Conservation (phyloP, 2,113 vertebrate species). For the Tichodroma muraria region DNA sequence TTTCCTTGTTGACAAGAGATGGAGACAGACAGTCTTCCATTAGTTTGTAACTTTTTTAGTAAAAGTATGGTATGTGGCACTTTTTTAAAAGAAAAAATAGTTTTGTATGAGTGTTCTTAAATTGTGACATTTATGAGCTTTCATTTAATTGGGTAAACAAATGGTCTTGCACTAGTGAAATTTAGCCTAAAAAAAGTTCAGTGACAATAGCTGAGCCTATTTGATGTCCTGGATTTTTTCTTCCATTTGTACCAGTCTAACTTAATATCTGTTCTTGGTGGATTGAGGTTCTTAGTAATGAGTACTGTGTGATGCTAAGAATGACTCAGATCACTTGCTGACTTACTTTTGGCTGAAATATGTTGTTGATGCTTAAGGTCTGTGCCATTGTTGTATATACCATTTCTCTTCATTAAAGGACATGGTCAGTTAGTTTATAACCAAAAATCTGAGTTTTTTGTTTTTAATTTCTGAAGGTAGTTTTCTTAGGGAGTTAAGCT, state of each 20-base stretch:
- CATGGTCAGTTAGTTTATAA: background rate
- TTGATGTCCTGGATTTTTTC: conserved; percentile 16
- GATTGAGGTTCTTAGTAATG: conserved; percentile 32
- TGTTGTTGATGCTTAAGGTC: conserved; percentile 17
- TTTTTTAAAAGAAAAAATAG: conserved; percentile 75
- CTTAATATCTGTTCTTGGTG: background rate
- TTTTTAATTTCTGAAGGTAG: background rate
- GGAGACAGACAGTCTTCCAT: conserved; percentile 94
- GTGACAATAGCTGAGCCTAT: conserved; percentile 34
- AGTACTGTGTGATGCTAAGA: conserved; percentile 24
- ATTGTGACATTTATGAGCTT: conserved; percentile 59
- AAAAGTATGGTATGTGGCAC: conserved; percentile 66
- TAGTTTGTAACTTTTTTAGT: conserved; percentile 68
- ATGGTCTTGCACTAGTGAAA: conserved; percentile 73
- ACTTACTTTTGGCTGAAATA: conserved; percentile 37
- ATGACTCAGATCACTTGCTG: conserved; percentile 23
- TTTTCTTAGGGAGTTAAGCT: conserved; percentile 17
- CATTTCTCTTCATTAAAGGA: conserved; percentile 22
- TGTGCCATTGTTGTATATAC: conserved; percentile 37
- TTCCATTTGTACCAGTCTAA: conserved; percentile 33
- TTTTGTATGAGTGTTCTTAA: conserved; percentile 77
- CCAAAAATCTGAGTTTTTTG: background rate
- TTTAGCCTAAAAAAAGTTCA: conserved; percentile 5
- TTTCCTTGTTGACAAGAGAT: conserved; percentile 91
- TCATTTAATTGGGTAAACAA: conserved; percentile 68